These are phyloP conservation scores for Caenorhabditis sp. DNA, from an alignment of 2,888 invertebrate species.

Conservation along the genomic window DNA sequence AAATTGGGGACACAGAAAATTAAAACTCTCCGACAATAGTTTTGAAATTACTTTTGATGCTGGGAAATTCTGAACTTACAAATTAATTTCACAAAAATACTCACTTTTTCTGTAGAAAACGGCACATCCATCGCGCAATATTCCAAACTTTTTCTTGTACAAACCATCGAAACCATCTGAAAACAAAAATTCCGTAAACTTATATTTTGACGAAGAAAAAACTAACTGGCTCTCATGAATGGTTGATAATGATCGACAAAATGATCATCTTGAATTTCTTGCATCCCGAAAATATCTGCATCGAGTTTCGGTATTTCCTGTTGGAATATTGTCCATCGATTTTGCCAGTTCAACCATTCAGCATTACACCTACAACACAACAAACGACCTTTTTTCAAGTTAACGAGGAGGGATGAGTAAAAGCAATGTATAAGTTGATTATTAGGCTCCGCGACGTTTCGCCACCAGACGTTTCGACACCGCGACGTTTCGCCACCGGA, in stretches of 20 bases:
- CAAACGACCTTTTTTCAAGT: no score
- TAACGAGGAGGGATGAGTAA: no score
- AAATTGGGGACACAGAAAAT: no score
- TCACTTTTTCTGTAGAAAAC: constrained; percentile 79
- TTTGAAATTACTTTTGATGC: no score
- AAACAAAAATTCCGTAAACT: constrained; percentile 1
- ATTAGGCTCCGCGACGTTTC: no score
- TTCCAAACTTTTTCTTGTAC: constrained; percentile 72
- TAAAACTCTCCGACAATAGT: no score
- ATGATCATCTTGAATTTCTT: constrained; percentile 60
- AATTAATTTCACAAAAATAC: no score
- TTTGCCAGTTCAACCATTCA: constrained; percentile 48
- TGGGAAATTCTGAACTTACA: no score
- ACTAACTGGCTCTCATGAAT: constrained; percentile 33
- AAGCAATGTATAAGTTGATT: no score
- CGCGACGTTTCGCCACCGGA: no score
- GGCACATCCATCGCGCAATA: constrained; percentile 86
- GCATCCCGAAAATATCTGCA: constrained; percentile 66
- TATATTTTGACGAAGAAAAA: neutral
- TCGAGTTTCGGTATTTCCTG: constrained; percentile 46
- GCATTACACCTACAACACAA: no score
- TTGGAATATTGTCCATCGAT: constrained; percentile 48
- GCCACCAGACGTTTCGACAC: no score
- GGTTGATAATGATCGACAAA: constrained; percentile 26
- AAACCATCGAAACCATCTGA: constrained; percentile 35